These are phyloP conservation scores for Caradrina clavipalpis DNA, from an alignment of 2,888 invertebrate species.

Conservation along the genomic window DNA sequence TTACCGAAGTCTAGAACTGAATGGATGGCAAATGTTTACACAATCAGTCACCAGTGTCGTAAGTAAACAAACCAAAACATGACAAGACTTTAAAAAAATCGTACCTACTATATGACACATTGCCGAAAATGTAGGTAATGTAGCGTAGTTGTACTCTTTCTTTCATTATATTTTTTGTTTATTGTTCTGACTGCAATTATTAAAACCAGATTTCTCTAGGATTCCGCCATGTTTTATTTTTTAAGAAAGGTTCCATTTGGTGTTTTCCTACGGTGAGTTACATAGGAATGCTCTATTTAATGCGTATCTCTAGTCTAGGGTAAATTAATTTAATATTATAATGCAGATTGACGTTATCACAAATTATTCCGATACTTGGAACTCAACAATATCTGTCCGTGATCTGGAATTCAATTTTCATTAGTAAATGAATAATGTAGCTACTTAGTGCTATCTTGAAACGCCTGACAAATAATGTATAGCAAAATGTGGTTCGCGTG, in stretches of 20 bases:
- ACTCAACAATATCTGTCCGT: background rate
- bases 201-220: background rate
- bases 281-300: background rate
- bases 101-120: background rate
- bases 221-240: background rate
- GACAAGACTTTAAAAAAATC: background rate
- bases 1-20: background rate
- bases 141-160: background rate
- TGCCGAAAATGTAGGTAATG: background rate
- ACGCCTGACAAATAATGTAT: constrained; percentile 60
- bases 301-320: background rate
- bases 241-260: background rate
- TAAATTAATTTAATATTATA: background rate
- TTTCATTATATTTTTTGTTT: background rate
- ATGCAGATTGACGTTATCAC: background rate
- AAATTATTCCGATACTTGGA: constrained; percentile 5
- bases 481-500: constrained; percentile 54
- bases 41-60: constrained; percentile 2
- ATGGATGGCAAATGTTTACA: background rate
- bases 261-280: background rate
- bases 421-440: constrained; percentile 10
- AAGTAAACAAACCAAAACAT: background rate
- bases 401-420: constrained; percentile 1
- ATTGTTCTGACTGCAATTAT: too few species aligned
- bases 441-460: background rate